These are phyloP conservation scores for Alligator sinensis DNA, from an alignment of 2,113 vertebrate genomes.

Conservation along the genomic window DNA sequence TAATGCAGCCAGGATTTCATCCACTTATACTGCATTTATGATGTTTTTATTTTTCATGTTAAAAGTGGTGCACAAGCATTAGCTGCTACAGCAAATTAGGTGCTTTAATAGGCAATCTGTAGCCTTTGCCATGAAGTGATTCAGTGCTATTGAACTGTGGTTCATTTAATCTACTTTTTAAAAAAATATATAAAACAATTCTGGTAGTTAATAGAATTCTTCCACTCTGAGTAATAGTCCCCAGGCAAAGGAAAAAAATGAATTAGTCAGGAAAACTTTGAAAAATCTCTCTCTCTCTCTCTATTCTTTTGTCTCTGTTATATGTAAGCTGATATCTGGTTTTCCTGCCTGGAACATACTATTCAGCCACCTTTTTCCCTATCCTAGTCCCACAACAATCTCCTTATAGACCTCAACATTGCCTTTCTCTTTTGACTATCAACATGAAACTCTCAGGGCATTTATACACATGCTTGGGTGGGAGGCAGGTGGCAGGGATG, in stretches of 20 bases:
- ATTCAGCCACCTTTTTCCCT: no score
- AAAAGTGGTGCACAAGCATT: constrained; percentile 50
- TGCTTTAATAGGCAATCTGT: not conserved
- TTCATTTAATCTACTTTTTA: constrained; percentile 39
- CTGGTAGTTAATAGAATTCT: constrained; percentile 33
- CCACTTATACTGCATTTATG: not conserved
- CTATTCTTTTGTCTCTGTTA: not conserved
- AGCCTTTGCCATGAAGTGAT: constrained; percentile 56
- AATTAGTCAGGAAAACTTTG: constrained; percentile 29
- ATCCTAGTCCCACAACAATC: no score
- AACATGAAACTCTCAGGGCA: no score
- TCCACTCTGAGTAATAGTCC: constrained; percentile 50
- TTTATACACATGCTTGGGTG: no score
- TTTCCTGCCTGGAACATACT: no score
- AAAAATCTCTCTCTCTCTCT: not conserved
- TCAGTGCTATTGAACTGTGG: constrained; percentile 42
- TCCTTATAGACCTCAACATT: no score
- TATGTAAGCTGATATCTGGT: no score
- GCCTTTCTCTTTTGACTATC: no score
- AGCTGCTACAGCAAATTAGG: not conserved
- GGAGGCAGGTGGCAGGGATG: no score
- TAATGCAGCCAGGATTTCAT: not conserved
- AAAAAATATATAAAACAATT: not conserved
- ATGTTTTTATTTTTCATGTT: constrained; percentile 47
- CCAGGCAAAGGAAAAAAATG: constrained; percentile 44